phyloP scores from a whole-genome alignment of 2,113 vertebrate genomes.

The Hemichromis elongatus region DNA sequence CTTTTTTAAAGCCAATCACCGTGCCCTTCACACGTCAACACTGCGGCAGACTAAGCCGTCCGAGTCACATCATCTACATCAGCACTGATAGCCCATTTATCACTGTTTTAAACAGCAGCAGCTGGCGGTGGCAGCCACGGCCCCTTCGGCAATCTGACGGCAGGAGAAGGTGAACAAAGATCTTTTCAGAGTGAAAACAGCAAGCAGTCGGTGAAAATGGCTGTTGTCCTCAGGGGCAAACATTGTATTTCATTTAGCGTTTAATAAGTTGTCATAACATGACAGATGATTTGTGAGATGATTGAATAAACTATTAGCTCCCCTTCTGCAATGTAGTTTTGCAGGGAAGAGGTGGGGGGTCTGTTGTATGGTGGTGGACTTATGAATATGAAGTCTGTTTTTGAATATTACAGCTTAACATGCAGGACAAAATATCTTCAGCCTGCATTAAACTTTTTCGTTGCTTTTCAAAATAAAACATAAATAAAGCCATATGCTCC shows the following conservation, averaged over 20 bases:
- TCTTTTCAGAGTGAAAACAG: slow-evolving; percentile 11
- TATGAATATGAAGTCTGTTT: slow-evolving; percentile 34
- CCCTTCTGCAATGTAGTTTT: not conserved
- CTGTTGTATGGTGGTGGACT: not conserved
- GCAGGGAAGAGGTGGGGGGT: not conserved
- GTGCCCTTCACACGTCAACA: not conserved
- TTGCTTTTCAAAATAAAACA: not conserved
- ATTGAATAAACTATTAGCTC: slow-evolving; percentile 52
- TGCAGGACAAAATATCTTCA: slow-evolving; percentile 2
- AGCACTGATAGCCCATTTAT: slow-evolving; percentile 36
- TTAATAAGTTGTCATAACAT: slow-evolving; percentile 59
- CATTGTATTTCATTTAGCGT: slow-evolving; percentile 38
- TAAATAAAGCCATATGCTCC: not conserved
- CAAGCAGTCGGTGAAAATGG: not conserved
- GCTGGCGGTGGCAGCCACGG: not conserved
- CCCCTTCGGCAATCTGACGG: not conserved
- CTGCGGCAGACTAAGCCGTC: not conserved
- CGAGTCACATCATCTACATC: not conserved
- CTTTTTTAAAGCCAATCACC: slow-evolving; percentile 20
- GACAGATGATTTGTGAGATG: slow-evolving; percentile 26
- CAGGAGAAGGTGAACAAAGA: slow-evolving; percentile 35
- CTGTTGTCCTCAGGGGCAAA: slow-evolving; percentile 13
- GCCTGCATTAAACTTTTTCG: not conserved
- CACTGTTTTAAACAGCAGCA: slow-evolving; percentile 4
- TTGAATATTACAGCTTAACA: slow-evolving; percentile 15